Evolutionary conservation across 2,888 invertebrate species (phyloP).

Genomic region (Hyles lineata): DNA sequence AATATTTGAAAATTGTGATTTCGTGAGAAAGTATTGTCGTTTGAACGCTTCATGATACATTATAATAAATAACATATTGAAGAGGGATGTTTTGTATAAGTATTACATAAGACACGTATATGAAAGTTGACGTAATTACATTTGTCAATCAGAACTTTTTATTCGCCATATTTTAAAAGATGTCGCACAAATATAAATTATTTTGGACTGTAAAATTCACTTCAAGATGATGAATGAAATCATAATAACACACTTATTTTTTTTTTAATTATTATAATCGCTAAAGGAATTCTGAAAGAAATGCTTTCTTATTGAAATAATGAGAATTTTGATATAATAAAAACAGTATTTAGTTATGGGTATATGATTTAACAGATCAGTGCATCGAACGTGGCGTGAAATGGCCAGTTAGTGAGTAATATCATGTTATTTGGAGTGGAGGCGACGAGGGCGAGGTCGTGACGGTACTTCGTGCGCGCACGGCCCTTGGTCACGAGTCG

Average conservation of each 20-base stretch:
- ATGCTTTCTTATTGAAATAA: neutral
- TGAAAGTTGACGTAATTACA: no score
- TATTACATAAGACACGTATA: no score
- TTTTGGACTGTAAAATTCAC: no score
- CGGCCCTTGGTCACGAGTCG: slow-evolving; percentile 76
- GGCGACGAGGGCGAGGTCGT: slow-evolving; percentile 76
- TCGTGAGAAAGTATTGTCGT: slow-evolving; percentile 22
- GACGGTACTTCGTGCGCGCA: slow-evolving; percentile 61
- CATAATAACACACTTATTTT: neutral
- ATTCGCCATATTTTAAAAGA: no score
- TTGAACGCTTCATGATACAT: slow-evolving; percentile 23
- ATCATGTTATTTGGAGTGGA: slow-evolving; percentile 75
- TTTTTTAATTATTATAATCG: neutral
- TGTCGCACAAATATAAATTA: no score
- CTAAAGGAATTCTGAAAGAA: neutral
- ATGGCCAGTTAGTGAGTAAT: slow-evolving; percentile 83
- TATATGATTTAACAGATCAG: slow-evolving; percentile 53
- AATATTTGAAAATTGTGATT: slow-evolving; percentile 25
- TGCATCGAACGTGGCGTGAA: slow-evolving; percentile 75
- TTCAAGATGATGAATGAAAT: no score
- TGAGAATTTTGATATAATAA: neutral
- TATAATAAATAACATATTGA: neutral
- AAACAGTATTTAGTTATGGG: slow-evolving; percentile 25
- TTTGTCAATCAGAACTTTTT: no score
- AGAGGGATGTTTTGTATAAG: neutral